Evolutionary conservation across 2,888 invertebrate species (phyloP).

Genomic region (Eulithis prunata): DNA sequence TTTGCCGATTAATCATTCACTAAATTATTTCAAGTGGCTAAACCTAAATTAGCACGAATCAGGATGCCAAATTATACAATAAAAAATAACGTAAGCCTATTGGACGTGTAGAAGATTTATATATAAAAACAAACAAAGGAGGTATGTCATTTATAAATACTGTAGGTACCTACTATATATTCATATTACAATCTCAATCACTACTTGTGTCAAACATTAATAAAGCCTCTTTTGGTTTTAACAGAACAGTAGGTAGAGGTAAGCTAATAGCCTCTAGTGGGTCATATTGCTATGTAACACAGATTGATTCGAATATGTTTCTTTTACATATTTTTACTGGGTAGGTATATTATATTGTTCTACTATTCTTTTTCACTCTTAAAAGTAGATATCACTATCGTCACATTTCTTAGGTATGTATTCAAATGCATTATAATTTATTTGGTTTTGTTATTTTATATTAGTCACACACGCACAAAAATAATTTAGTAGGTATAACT

Average conservation of each 20-base stretch:
- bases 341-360: neutral
- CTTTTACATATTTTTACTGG: too few species aligned
- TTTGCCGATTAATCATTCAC: slow-evolving; percentile 1
- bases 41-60: slow-evolving; percentile 15
- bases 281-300: too few species aligned
- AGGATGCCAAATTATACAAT: neutral
- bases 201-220: neutral
- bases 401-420: slow-evolving; percentile 23
- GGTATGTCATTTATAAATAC: slow-evolving; percentile 6
- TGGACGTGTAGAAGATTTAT: slow-evolving; percentile 21
- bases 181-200: neutral
- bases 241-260: neutral
- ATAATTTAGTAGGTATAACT: slow-evolving; percentile 7
- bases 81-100: slow-evolving; percentile 15
- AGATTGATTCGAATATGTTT: too few species aligned
- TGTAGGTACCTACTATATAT: neutral
- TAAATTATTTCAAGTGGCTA: slow-evolving; percentile 13
- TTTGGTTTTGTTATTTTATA: slow-evolving; percentile 23
- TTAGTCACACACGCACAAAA: slow-evolving; percentile 24
- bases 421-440: slow-evolving; percentile 27
- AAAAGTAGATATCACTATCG: slow-evolving; percentile 8
- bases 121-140: slow-evolving; percentile 3
- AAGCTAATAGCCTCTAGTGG: too few species aligned
- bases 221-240: slow-evolving; percentile 4
- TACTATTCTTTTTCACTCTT: neutral